Evolutionary conservation across 2,888 invertebrate species (phyloP), one percentile per base, ranked within the genome.

Genomic region (Liopterus haemorrhoidalis): DNA sequence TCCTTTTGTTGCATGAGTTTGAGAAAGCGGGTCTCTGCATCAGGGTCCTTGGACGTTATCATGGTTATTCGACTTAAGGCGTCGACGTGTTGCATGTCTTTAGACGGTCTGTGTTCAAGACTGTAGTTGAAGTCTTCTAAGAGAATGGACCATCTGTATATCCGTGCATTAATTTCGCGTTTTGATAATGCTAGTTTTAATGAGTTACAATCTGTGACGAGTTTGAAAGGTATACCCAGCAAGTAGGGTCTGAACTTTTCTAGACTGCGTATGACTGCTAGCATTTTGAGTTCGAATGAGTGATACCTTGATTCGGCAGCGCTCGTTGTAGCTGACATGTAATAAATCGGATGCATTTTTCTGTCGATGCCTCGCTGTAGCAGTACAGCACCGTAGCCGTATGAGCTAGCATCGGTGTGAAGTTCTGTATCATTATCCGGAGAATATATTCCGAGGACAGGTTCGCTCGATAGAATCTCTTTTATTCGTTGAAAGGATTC

Each of bases 81-180:
- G 6, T 18, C 33, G 8, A 18, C 33, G 5, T 32, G 33, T 18
- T 14, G 16, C 33, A 33, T 33, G n/a, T 6, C 8, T 33, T 33
- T 18, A 3, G 33, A 33, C 8, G 15, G 8, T 9, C 33, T 14
- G 16, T 33, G 33, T 15, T 33, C 33, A 6, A 33, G 9, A 9
- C 18, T 33, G 33, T 33, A 33, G 6, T 33, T 33, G 6, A 33
- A 33, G 16, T 33, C 33, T 33, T 15, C 16, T 5, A 33, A 18
- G n/a, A 33, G 15, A 3, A 33, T 16, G 8, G 15, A 33, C 33
- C 33, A 33, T 3, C 33, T 15, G 6, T 8, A 16, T 33, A 33
- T 33, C n/a, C 16, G 6, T 6, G 33, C 5, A 18, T 4, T 16
- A n/a, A 33, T 18, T 33, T 33, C 33, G 6, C 33, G 15, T 18